These are phyloP conservation scores for Nanorana parkeri DNA, from an alignment of 2,113 vertebrate species.

Conservation along the genomic window DNA sequence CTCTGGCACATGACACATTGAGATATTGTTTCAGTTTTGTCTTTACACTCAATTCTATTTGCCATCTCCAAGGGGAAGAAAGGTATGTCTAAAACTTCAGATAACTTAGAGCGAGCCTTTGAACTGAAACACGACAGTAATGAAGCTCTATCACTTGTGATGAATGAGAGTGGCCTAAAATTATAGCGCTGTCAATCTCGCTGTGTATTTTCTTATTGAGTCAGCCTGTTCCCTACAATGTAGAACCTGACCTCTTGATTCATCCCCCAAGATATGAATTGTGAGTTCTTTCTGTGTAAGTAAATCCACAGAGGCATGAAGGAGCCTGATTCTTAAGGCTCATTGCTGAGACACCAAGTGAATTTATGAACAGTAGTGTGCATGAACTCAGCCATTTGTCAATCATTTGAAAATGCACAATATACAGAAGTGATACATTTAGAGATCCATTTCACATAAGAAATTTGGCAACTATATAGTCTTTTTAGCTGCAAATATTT, in stretches of 20 bases:
- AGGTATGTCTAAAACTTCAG: constrained; percentile 31
- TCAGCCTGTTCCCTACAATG: constrained; percentile 21
- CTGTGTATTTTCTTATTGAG: constrained; percentile 44
- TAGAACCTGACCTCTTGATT: constrained; percentile 49
- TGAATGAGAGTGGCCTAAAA: constrained; percentile 46
- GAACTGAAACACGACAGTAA: constrained; percentile 35
- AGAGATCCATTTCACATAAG: background rate
- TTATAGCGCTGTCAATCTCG: constrained; percentile 45
- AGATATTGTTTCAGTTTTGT: constrained; percentile 49
- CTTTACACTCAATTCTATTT: constrained; percentile 45
- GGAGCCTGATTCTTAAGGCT: background rate
- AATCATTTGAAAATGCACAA: background rate
- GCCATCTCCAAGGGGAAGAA: constrained; percentile 43
- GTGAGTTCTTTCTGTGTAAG: constrained; percentile 18
- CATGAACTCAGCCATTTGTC: background rate
- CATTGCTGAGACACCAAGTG: constrained; percentile 1
- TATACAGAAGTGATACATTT: background rate
- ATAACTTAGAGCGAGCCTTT: constrained; percentile 36
- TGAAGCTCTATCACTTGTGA: constrained; percentile 47
- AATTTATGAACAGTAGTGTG: constrained; percentile 34
- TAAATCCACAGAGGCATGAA: background rate
- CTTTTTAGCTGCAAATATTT: background rate
- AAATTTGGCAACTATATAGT: background rate
- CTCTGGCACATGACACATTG: constrained; percentile 45
- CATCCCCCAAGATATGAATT: constrained; percentile 36